A percentile compares a stretch with the other conserved stretches of the same genome.
Evolutionary conservation across 2,113 vertebrate genomes (phyloP).

Genomic region (Lepisosteus osseus): DNA sequence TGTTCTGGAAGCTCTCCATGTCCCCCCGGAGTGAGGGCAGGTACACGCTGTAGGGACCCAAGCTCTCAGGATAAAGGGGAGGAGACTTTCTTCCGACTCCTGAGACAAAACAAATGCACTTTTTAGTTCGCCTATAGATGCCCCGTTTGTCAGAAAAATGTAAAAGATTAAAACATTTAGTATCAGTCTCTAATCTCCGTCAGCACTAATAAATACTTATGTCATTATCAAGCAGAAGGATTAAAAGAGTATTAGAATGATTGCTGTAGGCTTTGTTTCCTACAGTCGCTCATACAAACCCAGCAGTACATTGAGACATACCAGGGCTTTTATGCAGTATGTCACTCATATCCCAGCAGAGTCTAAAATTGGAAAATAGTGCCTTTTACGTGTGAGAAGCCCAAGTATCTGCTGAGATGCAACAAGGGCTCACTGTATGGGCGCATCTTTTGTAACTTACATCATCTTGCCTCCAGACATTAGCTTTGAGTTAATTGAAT

Average conservation of each 20-base stretch:
- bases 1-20: too few relatives aligned
- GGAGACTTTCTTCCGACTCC: not conserved
- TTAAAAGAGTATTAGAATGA: constrained; percentile 20
- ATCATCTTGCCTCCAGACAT: constrained; percentile 31
- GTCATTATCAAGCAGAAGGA: constrained; percentile 19
- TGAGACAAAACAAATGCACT: not conserved
- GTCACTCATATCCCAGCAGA: constrained; percentile 8
- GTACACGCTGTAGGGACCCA: too few relatives aligned
- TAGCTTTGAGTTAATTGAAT: constrained; percentile 39
- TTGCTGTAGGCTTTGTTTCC: constrained; percentile 15
- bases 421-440: constrained; percentile 34
- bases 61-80: too few relatives aligned
- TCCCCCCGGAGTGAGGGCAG: too few relatives aligned
- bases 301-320: constrained; percentile 15
- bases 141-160: constrained; percentile 2
- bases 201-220: constrained; percentile 20
- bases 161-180: constrained; percentile 16
- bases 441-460: constrained; percentile 29
- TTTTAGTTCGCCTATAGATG: too few relatives aligned
- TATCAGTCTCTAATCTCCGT: constrained; percentile 21
- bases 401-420: constrained; percentile 33
- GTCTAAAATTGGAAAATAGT: not conserved
- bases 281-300: not conserved
- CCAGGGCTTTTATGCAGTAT: constrained; percentile 7
- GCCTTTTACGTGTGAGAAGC: not conserved